Evolutionary conservation across 1,140 invertebrate species (phyloP), one percentile per base, ranked within the genome.

Genomic region (Drosophila lini): DNA sequence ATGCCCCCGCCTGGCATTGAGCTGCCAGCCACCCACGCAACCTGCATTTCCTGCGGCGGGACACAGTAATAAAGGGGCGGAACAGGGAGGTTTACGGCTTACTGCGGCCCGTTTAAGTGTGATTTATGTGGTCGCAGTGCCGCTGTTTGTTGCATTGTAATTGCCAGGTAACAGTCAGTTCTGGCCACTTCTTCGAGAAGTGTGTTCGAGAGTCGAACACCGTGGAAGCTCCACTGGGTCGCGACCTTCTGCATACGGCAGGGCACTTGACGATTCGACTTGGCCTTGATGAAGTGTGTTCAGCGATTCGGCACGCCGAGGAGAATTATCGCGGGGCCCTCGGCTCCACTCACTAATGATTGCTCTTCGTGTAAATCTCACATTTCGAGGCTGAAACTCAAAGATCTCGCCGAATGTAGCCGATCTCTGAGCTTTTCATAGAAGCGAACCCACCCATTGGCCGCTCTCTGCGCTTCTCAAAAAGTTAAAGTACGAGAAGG

Each of bases 121-220:
- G 79, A 85, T 82, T 88, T 88, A 85, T 85, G 64, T 45, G 48
- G 48, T 78, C 47, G 74, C 63, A 50, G 31, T 45, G 55, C 59
- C 61, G 44, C 57, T 53, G 60, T 59, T 64, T 62, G 62, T 52
- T 55, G 68, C 64, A 52, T 70, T 74, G 60, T 74, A 70, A 60
- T 74, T 61, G 48, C 74, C 50, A 58, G 52, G 52, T 55, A 25
- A 38, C 4, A 22, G n/a, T 32, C 36, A 36, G 58, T 38, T 38
- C 41, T 38, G 11, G 60, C 32, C 32, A 55, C 63, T 45, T 42
- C 38, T 70, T 38, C 11, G 22, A 45, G 11, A 19, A 52, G 48
- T 52, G 31, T 34, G 31, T 55, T 67, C 11, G 19, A 56, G 19
- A 57, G 36, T 53, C 61, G 15, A 52, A 65, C 9, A 47, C 42